Conservation (phyloP, 2,113 vertebrate species). For the Haemorhous mexicanus region DNA sequence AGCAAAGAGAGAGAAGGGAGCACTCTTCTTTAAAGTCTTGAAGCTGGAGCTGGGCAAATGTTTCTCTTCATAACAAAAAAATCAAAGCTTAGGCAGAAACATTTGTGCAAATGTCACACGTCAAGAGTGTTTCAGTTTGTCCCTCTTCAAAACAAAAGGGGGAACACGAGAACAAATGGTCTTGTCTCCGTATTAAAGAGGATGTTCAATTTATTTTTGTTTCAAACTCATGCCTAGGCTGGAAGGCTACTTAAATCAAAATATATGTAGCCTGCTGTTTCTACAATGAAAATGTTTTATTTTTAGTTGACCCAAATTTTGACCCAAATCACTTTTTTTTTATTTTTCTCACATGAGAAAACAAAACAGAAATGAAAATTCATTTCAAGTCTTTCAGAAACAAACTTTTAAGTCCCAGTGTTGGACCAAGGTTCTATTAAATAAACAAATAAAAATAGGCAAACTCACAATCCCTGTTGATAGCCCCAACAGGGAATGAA, state of each 20-base stretch:
- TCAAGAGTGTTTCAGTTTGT: not conserved
- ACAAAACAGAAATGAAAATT: not conserved
- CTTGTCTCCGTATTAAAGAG: not conserved
- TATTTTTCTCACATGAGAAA: not conserved
- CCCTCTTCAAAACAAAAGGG: not conserved
- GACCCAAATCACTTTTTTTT: not conserved
- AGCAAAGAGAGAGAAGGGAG: not conserved
- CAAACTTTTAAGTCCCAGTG: not conserved
- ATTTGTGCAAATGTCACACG: not conserved
- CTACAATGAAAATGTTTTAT: not conserved
- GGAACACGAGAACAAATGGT: not conserved
- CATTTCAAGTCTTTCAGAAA: not conserved
- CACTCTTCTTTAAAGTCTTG: not conserved
- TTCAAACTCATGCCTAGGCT: not conserved
- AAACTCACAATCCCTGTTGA: not conserved
- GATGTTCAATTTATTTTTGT: not conserved
- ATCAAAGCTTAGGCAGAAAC: not conserved
- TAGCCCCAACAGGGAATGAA: not conserved
- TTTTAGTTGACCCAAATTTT: slow-evolving; percentile 26
- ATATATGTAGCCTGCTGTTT: not conserved
- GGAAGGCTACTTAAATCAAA: not conserved
- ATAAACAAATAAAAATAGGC: not conserved
- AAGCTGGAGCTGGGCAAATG: not conserved
- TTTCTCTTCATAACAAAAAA: not conserved
- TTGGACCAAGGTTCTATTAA: not conserved